Conservation (phyloP, 2,797 vertebrate species). For the Selene dorsalis region DNA sequence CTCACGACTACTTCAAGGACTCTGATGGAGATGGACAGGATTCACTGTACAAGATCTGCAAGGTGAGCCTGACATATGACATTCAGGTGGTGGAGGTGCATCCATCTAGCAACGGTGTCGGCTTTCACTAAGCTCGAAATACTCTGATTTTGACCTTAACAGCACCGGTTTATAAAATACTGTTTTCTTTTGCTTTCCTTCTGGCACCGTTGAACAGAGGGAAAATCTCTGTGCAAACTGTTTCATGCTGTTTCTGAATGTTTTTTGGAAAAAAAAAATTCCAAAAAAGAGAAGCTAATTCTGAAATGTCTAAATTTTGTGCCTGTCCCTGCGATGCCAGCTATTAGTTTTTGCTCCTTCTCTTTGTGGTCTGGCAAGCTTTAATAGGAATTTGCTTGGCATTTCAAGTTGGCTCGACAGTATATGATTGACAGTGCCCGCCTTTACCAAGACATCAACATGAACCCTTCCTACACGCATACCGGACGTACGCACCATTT, state of each 20-base stretch:
- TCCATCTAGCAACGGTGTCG: not conserved
- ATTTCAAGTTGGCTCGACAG: conserved; percentile 53
- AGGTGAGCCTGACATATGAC: conserved; percentile 82
- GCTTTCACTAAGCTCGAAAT: not conserved
- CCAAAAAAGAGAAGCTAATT: too few species aligned
- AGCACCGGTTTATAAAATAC: not conserved
- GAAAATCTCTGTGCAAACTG: not conserved
- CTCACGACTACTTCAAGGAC: conserved; percentile 98
- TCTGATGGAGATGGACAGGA: conserved; percentile 96
- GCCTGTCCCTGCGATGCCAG: conserved; percentile 16
- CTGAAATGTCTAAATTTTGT: conserved; percentile 25
- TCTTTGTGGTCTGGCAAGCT: conserved; percentile 42
- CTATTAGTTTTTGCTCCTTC: not conserved
- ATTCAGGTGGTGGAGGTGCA: not conserved
- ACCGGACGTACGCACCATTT: conserved; percentile 28
- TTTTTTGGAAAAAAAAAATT: conserved; percentile 26
- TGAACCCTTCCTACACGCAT: conserved; percentile 52
- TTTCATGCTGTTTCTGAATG: conserved; percentile 16
- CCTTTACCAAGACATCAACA: conserved; percentile 39
- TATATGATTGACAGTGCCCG: conserved; percentile 44
- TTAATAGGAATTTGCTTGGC: conserved; percentile 49
- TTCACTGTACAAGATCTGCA: conserved; percentile 98
- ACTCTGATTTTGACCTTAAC: not conserved
- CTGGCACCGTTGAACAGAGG: conserved; percentile 18
- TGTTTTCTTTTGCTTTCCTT: conserved; percentile 4